These are phyloP conservation scores for Sepioteuthis lessoniana DNA, from an alignment of 2,888 invertebrate genomes.

Conservation along the genomic window DNA sequence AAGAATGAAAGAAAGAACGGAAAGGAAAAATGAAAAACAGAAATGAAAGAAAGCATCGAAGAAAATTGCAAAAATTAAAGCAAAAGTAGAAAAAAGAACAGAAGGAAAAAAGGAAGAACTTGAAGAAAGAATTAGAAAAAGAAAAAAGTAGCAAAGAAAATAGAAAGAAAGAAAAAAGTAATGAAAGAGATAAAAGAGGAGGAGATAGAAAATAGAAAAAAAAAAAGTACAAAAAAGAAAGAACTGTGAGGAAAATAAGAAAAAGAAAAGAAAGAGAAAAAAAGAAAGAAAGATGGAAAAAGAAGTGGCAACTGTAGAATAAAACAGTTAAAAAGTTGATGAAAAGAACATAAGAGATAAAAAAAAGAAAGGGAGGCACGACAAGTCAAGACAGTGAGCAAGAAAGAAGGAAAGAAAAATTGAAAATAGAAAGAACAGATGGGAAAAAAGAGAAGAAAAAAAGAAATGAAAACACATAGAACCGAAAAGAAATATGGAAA, in stretches of 20 bases:
- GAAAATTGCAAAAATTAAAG: too few relatives aligned
- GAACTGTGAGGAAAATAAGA: too few relatives aligned
- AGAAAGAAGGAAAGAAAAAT: not conserved
- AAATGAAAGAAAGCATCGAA: not conserved
- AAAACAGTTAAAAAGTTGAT: not conserved
- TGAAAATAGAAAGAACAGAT: not conserved
- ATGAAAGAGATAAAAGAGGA: too few relatives aligned
- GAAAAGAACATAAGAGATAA: not conserved
- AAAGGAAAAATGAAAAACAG: not conserved
- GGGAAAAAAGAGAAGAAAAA: not conserved
- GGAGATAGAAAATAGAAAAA: too few relatives aligned
- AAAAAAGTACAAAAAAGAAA: not conserved
- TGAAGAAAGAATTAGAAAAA: not conserved
- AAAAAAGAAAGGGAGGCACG: not conserved
- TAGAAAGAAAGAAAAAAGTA: not conserved
- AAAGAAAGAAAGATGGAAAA: not conserved
- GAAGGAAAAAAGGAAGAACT: not conserved
- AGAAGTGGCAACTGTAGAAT: not conserved
- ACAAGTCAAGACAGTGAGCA: not conserved
- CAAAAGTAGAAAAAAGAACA: too few relatives aligned
- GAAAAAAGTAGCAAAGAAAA: not conserved
- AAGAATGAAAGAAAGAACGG: not conserved
- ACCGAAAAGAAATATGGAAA: not conserved
- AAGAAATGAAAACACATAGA: not conserved
- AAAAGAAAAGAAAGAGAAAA: not conserved